Evolutionary conservation across 2,888 invertebrate genomes (phyloP).

Genomic region (Panopea generosa): DNA sequence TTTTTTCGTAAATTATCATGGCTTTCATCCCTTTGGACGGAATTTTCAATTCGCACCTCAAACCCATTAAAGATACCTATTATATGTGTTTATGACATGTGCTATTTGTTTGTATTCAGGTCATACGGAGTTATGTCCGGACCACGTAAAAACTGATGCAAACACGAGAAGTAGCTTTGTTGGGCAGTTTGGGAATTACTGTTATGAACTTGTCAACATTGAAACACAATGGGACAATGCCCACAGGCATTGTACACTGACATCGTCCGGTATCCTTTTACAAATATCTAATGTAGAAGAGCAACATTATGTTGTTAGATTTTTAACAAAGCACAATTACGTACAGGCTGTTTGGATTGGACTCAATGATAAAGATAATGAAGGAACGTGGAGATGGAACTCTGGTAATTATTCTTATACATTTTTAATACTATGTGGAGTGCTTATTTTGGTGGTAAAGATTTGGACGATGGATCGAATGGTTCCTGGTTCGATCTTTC

Average conservation of each 20-base stretch:
- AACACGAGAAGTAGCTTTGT: constrained; percentile 33
- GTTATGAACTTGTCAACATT: constrained; percentile 44
- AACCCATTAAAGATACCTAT: too few relatives aligned
- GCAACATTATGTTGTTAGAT: constrained; percentile 43
- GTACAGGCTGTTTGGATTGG: constrained; percentile 45
- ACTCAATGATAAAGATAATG: constrained; percentile 36
- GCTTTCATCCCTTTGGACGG: too few relatives aligned
- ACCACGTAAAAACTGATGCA: constrained; percentile 32
- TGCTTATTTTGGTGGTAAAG: too few relatives aligned
- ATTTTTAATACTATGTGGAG: too few relatives aligned
- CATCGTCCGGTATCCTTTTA: constrained; percentile 32
- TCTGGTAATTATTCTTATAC: constrained; percentile 30
- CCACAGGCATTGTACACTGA: constrained; percentile 39
- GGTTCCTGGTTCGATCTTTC: too few relatives aligned
- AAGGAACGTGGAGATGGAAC: constrained; percentile 44
- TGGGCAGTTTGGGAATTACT: constrained; percentile 52
- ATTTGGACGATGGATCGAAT: too few relatives aligned
- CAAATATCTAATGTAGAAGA: constrained; percentile 37
- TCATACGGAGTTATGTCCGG: constrained; percentile 45
- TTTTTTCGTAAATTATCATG: too few relatives aligned
- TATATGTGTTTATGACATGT: too few relatives aligned
- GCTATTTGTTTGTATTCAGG: constrained; percentile 22
- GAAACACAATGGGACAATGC: constrained; percentile 47
- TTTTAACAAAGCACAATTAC: constrained; percentile 28
- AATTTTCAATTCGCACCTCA: too few relatives aligned